Conservation (phyloP, 2,797 vertebrate genomes). For the Spatula clypeata region DNA sequence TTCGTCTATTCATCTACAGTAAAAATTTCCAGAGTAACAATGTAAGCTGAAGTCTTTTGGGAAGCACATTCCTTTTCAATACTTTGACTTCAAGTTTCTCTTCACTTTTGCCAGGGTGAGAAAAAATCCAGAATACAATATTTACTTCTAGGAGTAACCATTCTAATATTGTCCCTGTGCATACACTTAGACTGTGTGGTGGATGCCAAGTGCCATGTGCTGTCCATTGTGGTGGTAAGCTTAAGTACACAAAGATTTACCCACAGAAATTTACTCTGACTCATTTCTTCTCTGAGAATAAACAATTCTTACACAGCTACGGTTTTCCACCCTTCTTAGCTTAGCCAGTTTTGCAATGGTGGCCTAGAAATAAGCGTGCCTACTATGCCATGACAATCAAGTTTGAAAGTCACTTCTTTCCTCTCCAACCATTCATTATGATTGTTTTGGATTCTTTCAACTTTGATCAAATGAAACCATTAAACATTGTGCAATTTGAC, state of each 20-base stretch:
- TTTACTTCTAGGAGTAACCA: neutral
- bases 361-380: neutral
- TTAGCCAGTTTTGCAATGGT: neutral
- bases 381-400: neutral
- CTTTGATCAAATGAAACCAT: neutral
- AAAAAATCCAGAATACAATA: neutral
- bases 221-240: neutral
- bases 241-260: neutral
- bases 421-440: neutral
- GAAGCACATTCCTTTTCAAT: neutral
- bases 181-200: neutral
- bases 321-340: neutral
- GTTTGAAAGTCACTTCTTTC: neutral
- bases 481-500: neutral
- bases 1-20: neutral
- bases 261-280: neutral
- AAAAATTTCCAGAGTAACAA: constrained; percentile 15
- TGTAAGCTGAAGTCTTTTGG: neutral
- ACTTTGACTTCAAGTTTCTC: neutral
- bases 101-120: neutral
- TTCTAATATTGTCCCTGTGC: neutral
- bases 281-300: neutral
- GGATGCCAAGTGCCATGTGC: neutral
- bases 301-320: neutral
- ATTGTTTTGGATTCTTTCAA: neutral